phyloP scores from a whole-genome alignment of 1,140 invertebrate species.

The Venturia canescens region DNA sequence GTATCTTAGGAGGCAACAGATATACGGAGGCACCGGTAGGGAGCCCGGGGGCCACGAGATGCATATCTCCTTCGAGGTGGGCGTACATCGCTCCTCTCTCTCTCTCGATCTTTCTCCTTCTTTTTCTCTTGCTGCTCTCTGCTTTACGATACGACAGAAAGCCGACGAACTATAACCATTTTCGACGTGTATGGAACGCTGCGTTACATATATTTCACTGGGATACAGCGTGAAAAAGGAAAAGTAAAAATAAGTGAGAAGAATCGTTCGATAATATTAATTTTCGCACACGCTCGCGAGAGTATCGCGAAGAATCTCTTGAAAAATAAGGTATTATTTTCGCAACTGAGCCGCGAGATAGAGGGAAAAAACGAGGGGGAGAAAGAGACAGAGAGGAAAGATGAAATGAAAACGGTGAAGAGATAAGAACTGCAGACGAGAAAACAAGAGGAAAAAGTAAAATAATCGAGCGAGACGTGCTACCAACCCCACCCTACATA shows the following conservation, averaged over 20 bases:
- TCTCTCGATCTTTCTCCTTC: conserved; percentile 4
- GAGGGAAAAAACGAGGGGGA: neutral
- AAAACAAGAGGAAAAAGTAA: conserved; percentile 25
- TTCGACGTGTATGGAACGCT: neutral
- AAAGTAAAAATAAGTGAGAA: conserved; percentile 23
- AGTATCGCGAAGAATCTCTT: conserved; percentile 41
- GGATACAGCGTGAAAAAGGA: conserved; percentile 4
- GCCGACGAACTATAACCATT: conserved; percentile 30
- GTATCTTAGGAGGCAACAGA: conserved; percentile 38
- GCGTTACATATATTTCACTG: conserved; percentile 2
- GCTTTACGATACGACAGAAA: conserved; percentile 36
- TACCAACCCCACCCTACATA: conserved; percentile 19
- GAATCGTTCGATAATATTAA: conserved; percentile 55
- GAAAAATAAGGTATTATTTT: conserved; percentile 36
- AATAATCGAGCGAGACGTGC: conserved; percentile 28
- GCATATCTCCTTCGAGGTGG: conserved; percentile 53
- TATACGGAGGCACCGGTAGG: conserved; percentile 57
- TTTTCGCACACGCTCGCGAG: conserved; percentile 50
- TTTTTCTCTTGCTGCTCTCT: no score
- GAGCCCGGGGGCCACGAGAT: conserved; percentile 51
- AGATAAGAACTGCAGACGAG: neutral
- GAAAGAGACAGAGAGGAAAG: neutral
- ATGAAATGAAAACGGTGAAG: conserved; percentile 29
- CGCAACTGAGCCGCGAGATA: neutral
- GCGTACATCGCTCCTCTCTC: conserved; percentile 45